A percentile compares a stretch with the other conserved stretches of the same genome.
Evolutionary conservation across 2,888 invertebrate species (phyloP).

Genomic region (Leucoma salicis): DNA sequence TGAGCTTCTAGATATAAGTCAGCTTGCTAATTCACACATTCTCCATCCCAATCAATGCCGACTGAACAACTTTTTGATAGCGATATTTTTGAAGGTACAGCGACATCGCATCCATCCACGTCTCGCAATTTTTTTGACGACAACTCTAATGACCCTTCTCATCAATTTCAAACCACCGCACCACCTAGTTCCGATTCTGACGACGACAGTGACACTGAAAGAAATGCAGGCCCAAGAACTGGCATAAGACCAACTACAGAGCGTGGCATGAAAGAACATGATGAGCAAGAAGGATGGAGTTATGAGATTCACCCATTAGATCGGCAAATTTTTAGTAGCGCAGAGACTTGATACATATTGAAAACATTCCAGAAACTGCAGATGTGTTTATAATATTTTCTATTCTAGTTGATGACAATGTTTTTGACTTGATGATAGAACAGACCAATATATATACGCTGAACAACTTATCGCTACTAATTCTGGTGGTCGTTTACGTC

Average conservation of each 20-base stretch:
- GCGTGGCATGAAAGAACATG: conserved; percentile 4
- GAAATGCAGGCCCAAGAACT: background rate
- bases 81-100: too few relatives aligned
- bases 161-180: too few relatives aligned
- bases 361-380: background rate
- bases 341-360: background rate
- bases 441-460: conserved; percentile 16
- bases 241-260: background rate
- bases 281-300: conserved; percentile 7
- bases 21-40: too few relatives aligned
- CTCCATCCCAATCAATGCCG: too few relatives aligned
- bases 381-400: conserved; percentile 9
- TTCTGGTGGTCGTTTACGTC: conserved; percentile 8
- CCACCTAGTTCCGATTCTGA: conserved; percentile 1
- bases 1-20: too few relatives aligned
- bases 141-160: too few relatives aligned
- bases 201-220: background rate
- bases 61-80: too few relatives aligned
- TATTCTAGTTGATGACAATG: conserved; percentile 9
- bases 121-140: too few relatives aligned
- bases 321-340: conserved; percentile 8
- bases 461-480: conserved; percentile 10
- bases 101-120: too few relatives aligned
- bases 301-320: conserved; percentile 9
- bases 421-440: conserved; percentile 14